Evolutionary conservation across 2,888 invertebrate species (phyloP), one percentile per base, ranked within the genome.

Genomic region (Acleris holmiana): DNA sequence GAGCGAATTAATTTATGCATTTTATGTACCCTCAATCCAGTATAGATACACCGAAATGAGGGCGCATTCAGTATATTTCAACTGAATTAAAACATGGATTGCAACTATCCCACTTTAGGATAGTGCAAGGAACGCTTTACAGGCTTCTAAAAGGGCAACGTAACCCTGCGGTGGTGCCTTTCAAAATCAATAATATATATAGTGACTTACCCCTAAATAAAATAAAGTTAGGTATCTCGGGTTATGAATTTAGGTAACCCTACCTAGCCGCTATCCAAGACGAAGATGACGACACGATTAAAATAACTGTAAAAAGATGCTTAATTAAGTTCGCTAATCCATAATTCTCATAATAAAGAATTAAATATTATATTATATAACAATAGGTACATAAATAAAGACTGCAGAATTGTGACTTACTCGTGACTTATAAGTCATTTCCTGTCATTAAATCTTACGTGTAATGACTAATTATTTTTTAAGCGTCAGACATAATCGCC

Each of bases 171-270:
- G 54, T 29, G 54, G 54, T 44, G 54, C 54, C 54, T 55, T 29
- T 54, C 35, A 21, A 54, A 17, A 55, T 41, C 55, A 65, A 65
- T 25, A 23, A 8, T 29, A 40, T n/a, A n/a, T 44, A 47, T 23
- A 44, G 7, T 59, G 55, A 65, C 65, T 65, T 65, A 65, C 65
- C 65, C 65, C 65, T 65, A 65, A 65, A 54, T 53, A 53, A 48
- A 55, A 40, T 44, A 46, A 65, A 55, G 17, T 54, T 50, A 47
- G 29, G 23, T 18, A 65, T 46, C 35, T 60, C 46, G 49, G 8
- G 21, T 53, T 54, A 49, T 40, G 54, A 55, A 60, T 55, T 65
- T 60, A 65, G 65, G 65, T 46, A 65, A 60, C 21, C 46, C 54
- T 60, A 65, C 55, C 54, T 65, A 65, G 60, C 55, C 49, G 65